A percentile compares a stretch with the other conserved stretches of the same genome.
These are phyloP conservation scores for Notospermus geniculatus DNA, from an alignment of 1,140 invertebrate species.

Conservation along the genomic window DNA sequence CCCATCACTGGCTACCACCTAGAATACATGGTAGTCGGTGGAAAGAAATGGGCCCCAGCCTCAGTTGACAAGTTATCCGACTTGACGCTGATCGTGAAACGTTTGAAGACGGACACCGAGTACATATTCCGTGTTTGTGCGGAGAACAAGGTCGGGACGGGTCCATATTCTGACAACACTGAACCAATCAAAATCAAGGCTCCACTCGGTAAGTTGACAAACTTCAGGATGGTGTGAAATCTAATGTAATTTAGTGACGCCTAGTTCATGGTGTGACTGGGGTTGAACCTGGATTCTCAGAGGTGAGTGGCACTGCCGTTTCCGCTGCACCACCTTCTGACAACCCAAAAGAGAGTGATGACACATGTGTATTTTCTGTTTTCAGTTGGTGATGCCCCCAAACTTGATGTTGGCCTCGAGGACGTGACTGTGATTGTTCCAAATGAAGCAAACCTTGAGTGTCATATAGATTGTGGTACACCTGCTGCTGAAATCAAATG, in stretches of 20 bases:
- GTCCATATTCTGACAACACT: slow-evolving; percentile 62
- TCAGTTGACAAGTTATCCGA: slow-evolving; percentile 51
- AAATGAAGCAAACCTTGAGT: slow-evolving; percentile 47
- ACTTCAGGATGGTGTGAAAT: not conserved
- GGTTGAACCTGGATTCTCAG: too few relatives aligned
- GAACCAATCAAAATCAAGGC: slow-evolving; percentile 54
- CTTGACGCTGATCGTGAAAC: slow-evolving; percentile 77
- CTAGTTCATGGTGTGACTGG: too few relatives aligned
- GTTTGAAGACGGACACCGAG: slow-evolving; percentile 81
- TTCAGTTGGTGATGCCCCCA: slow-evolving; percentile 47
- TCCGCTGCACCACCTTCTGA: not conserved
- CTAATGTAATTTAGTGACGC: not conserved
- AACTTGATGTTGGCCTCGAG: slow-evolving; percentile 40
- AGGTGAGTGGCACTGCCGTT: not conserved
- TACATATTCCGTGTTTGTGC: slow-evolving; percentile 97
- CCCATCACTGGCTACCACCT: slow-evolving; percentile 96
- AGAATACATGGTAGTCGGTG: slow-evolving; percentile 38
- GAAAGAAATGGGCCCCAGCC: slow-evolving; percentile 40
- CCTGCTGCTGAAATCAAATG: slow-evolving; percentile 50
- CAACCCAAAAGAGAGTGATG: not conserved
- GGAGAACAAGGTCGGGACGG: slow-evolving; percentile 67
- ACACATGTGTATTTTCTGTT: not conserved
- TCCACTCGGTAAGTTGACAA: slow-evolving; percentile 58
- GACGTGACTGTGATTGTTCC: slow-evolving; percentile 45
- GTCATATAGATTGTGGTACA: slow-evolving; percentile 47